Conservation (phyloP, 1,140 invertebrate species). For the Leptoteleia sp. region DNA sequence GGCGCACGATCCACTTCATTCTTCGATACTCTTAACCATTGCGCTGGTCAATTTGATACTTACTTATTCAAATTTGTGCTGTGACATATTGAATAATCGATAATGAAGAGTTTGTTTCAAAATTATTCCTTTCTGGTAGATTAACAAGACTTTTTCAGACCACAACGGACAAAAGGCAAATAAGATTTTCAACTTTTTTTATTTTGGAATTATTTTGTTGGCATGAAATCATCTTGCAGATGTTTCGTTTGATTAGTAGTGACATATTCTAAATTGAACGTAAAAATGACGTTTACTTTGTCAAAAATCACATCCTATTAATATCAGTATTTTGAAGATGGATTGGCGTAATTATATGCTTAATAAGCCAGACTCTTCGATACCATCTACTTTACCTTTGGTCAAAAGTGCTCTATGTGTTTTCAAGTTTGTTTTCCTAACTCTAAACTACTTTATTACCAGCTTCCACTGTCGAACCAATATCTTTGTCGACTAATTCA, state of each 20-base stretch:
- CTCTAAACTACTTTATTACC: conserved; percentile 34
- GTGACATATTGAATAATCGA: conserved; percentile 8
- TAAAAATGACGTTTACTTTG: conserved; percentile 7
- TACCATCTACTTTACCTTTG: conserved; percentile 13
- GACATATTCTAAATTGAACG: too few species aligned
- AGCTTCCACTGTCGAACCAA: neutral
- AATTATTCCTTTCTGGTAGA: too few species aligned
- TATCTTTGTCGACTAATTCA: conserved; percentile 6
- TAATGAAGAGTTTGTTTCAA: too few species aligned
- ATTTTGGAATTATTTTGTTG: too few species aligned
- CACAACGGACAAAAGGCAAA: too few species aligned
- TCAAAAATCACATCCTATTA: neutral
- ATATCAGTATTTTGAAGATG: conserved; percentile 6
- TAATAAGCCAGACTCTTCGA: neutral
- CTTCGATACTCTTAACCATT: conserved; percentile 8
- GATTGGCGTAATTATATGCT: conserved; percentile 10
- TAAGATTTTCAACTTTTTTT: too few species aligned
- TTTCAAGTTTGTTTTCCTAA: conserved; percentile 30
- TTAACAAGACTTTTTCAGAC: too few species aligned
- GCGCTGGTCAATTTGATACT: conserved; percentile 10
- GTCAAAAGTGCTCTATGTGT: conserved; percentile 25
- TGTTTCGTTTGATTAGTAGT: too few species aligned
- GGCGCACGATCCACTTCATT: conserved; percentile 20
- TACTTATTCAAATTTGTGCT: conserved; percentile 28
- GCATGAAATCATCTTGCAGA: too few species aligned